These are phyloP conservation scores for Pachyrhynchus sulphureomaculatus DNA, from an alignment of 1,140 invertebrate species.

Conservation along the genomic window DNA sequence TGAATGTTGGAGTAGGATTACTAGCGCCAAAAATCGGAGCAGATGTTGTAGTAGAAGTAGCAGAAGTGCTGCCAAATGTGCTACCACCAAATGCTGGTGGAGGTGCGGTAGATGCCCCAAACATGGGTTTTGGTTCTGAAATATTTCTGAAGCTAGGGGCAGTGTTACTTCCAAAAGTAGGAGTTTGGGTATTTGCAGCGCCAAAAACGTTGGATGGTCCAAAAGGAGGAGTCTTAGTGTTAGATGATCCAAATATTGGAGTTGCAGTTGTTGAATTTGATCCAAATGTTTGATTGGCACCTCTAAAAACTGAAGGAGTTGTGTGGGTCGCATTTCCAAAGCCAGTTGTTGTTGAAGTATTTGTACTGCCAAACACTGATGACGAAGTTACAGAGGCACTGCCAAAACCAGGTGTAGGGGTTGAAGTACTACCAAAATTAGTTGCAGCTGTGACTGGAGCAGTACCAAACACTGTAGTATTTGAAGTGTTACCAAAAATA, in stretches of 20 bases:
- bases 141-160: not conserved
- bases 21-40: not conserved
- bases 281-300: not conserved
- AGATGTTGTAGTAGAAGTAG: not conserved
- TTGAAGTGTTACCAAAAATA: not conserved
- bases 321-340: not conserved
- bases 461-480: not conserved
- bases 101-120: conserved; percentile 1
- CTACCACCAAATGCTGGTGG: not conserved
- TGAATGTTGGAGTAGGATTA: not conserved
- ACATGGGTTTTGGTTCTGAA: not conserved
- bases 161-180: conserved; percentile 3
- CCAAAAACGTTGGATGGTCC: not conserved
- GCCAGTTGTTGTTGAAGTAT: not conserved
- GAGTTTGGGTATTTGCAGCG: not conserved
- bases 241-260: not conserved
- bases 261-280: not conserved
- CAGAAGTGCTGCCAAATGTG: not conserved
- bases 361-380: not conserved
- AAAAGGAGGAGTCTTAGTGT: not conserved
- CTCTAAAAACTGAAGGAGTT: not conserved
- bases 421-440: not conserved
- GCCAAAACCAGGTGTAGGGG: not conserved
- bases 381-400: not conserved
- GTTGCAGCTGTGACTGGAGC: not conserved